A percentile compares a stretch with the other conserved stretches of the same genome.
Conservation (phyloP, 2,888 invertebrate species). For the Andricus quercusramuli region DNA sequence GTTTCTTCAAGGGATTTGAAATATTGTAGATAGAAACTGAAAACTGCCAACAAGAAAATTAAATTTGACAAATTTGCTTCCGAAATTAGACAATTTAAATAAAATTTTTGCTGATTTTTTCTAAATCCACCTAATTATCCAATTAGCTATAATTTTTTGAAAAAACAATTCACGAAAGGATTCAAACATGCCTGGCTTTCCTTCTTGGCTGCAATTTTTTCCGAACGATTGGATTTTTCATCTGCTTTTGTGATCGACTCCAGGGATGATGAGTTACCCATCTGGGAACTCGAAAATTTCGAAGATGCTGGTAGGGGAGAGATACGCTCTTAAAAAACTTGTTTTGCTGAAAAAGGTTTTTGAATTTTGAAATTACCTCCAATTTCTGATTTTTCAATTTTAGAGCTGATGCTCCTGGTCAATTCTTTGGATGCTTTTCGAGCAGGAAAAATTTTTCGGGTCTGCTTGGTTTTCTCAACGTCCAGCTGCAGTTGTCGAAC, state of each 20-base stretch:
- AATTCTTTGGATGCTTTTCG: slow-evolving; percentile 7
- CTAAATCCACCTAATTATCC: too few species aligned
- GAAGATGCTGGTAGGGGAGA: slow-evolving; percentile 4
- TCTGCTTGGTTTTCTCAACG: not conserved
- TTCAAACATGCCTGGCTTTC: slow-evolving; percentile 14
- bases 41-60: too few species aligned
- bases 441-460: not conserved
- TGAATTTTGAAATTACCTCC: not conserved
- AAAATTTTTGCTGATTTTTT: too few species aligned
- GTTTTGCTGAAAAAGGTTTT: slow-evolving; percentile 6
- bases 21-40: too few species aligned
- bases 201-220: not conserved
- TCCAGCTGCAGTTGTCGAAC: slow-evolving; percentile 61
- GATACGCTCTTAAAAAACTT: slow-evolving; percentile 18
- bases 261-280: slow-evolving; percentile 16
- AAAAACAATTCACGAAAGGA: too few species aligned
- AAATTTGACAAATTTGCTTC: too few species aligned
- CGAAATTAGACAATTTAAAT: too few species aligned
- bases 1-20: too few species aligned
- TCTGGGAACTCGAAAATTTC: slow-evolving; percentile 49
- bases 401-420: not conserved
- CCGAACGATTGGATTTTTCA: not conserved
- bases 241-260: not conserved
- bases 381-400: slow-evolving; percentile 8
- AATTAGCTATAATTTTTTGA: too few species aligned